Conservation (phyloP, 2,113 vertebrate genomes). For the Lampris megalopsis region DNA sequence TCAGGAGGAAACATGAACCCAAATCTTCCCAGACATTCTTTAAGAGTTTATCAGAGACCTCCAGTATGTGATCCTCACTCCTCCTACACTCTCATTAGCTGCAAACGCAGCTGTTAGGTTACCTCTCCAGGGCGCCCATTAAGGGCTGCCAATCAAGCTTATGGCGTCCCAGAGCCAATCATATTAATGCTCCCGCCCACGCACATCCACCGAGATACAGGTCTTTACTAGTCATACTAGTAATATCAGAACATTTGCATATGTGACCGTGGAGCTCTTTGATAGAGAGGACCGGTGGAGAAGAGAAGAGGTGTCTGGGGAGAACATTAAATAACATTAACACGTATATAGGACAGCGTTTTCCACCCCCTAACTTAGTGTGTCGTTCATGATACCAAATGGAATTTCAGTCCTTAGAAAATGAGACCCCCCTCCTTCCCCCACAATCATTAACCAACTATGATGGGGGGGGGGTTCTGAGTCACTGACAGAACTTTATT, state of each 20-base stretch:
- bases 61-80: conserved; percentile 77
- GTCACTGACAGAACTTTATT: too few relatives aligned
- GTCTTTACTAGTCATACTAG: conserved; percentile 62
- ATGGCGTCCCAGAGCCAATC: conserved; percentile 77
- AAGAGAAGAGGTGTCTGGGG: background rate
- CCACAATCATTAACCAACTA: too few relatives aligned
- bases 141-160: conserved; percentile 80
- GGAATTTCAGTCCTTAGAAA: too few relatives aligned
- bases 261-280: conserved; percentile 54
- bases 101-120: conserved; percentile 83
- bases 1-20: conserved; percentile 73
- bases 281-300: conserved; percentile 9
- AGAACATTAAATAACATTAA: background rate
- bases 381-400: too few relatives aligned
- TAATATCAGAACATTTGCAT: conserved; percentile 63
- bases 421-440: too few relatives aligned
- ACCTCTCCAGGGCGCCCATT: conserved; percentile 84
- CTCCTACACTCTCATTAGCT: conserved; percentile 83
- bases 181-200: conserved; percentile 74
- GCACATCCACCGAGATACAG: conserved; percentile 41
- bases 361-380: too few relatives aligned
- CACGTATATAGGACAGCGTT: too few relatives aligned
- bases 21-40: conserved; percentile 67
- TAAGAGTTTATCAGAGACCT: conserved; percentile 77
- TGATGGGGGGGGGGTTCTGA: too few relatives aligned